A percentile compares a stretch with the other conserved stretches of the same genome.
Conservation (phyloP, 2,888 invertebrate genomes). For the Nineta flava region DNA sequence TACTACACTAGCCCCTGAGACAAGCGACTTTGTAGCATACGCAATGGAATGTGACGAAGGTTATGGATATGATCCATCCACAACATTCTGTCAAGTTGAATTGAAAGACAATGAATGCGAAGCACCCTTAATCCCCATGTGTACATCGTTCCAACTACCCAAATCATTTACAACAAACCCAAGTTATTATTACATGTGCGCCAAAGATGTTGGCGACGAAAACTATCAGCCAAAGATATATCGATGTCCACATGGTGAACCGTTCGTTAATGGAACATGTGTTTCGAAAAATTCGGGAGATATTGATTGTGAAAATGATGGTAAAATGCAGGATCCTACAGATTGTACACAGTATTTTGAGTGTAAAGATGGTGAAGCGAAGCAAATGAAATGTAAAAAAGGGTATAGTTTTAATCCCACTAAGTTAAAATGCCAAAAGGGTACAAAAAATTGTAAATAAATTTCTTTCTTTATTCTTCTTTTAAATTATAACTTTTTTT, state of each 20-base stretch:
- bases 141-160: not conserved
- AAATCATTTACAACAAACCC: not conserved
- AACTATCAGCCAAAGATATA: not conserved
- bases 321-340: too few relatives aligned
- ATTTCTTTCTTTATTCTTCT: too few relatives aligned
- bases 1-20: not conserved
- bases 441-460: too few relatives aligned
- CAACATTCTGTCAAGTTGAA: not conserved
- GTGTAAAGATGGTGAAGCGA: too few relatives aligned
- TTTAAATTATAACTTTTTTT: too few relatives aligned
- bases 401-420: too few relatives aligned
- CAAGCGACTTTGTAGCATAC: too few relatives aligned
- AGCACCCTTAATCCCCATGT: not conserved
- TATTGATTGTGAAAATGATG: too few relatives aligned
- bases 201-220: not conserved
- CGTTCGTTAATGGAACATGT: not conserved
- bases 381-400: too few relatives aligned
- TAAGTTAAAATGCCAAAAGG: too few relatives aligned
- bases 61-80: not conserved
- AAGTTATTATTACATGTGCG: not conserved
- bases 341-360: too few relatives aligned
- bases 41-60: not conserved
- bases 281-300: too few relatives aligned
- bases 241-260: not conserved
- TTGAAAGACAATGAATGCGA: not conserved